A percentile compares a stretch with the other conserved stretches of the same genome.
These are phyloP conservation scores for Apocrypta bakeri DNA, from an alignment of 1,140 invertebrate species.

Conservation along the genomic window DNA sequence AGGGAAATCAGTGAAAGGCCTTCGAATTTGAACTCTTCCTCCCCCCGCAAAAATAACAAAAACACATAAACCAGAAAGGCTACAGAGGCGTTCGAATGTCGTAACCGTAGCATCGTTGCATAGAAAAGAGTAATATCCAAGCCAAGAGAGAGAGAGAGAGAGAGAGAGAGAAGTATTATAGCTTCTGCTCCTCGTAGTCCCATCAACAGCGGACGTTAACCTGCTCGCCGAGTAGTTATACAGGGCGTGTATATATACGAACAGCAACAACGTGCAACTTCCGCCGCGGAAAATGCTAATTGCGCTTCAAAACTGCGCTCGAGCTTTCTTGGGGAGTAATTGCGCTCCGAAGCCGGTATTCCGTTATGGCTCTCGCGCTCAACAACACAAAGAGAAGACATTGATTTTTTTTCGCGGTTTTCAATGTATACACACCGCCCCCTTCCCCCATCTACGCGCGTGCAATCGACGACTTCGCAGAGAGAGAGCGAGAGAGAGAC, in stretches of 20 bases:
- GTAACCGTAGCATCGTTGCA: too few species aligned
- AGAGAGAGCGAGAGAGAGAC: too few species aligned
- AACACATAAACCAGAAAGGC: too few species aligned
- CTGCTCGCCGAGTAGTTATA: not conserved
- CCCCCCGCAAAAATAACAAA: too few species aligned
- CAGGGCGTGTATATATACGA: not conserved
- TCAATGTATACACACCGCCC: too few species aligned
- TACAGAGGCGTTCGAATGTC: too few species aligned
- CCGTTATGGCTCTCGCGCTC: conserved; percentile 22
- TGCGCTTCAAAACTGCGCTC: conserved; percentile 30
- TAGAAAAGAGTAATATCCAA: not conserved
- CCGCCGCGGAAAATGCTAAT: conserved; percentile 47
- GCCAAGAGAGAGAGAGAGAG: not conserved
- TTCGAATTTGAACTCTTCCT: too few species aligned
- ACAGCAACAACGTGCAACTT: conserved; percentile 17
- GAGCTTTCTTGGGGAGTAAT: conserved; percentile 7
- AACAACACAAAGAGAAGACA: not conserved
- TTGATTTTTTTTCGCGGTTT: not conserved
- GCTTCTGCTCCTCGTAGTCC: not conserved
- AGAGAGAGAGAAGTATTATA: too few species aligned
- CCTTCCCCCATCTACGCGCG: too few species aligned
- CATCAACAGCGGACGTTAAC: conserved; percentile 34
- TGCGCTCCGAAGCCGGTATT: not conserved
- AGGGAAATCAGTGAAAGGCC: too few species aligned
- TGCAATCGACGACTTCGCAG: too few species aligned